A percentile compares a stretch with the other conserved stretches of the same genome.
Evolutionary conservation across 2,888 invertebrate species (phyloP).

Genomic region (Spodoptera picta): DNA sequence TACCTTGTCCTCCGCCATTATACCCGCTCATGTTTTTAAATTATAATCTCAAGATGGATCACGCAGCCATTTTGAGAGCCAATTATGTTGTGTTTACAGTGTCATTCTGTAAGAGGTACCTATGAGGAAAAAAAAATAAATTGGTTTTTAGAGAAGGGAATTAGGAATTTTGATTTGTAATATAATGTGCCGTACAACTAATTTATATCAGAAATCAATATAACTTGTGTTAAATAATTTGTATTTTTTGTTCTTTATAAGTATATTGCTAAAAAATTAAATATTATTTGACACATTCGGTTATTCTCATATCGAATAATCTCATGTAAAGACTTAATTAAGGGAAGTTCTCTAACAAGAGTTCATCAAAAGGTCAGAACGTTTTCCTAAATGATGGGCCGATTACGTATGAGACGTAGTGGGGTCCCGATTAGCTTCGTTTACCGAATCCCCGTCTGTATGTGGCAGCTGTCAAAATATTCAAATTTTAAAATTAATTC

Average conservation of each 20-base stretch:
- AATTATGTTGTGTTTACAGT: constrained; percentile 65
- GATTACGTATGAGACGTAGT: constrained; percentile 67
- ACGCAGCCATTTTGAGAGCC: constrained; percentile 65
- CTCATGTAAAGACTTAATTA: not conserved
- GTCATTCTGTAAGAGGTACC: constrained; percentile 32
- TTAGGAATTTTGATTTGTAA: no score
- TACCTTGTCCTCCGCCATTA: constrained; percentile 69
- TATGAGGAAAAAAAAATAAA: constrained; percentile 1
- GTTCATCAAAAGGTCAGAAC: constrained; percentile 46
- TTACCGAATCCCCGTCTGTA: constrained; percentile 81
- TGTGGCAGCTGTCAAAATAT: constrained; percentile 85
- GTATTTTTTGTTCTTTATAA: no score
- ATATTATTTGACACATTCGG: no score
- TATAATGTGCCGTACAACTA: no score
- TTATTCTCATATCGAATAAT: no score
- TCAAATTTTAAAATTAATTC: constrained; percentile 69
- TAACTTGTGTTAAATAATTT: no score
- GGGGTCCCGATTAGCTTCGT: constrained; percentile 80
- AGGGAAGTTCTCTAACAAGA: constrained; percentile 13
- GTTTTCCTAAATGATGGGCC: constrained; percentile 61
- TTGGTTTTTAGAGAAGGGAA: no score
- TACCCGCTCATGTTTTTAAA: constrained; percentile 84
- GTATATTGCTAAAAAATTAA: no score
- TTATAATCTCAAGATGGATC: constrained; percentile 80
- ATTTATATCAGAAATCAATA: no score